Base-by-base conservation (phyloP, 2,797 vertebrate genomes). In the Dendrocincla fuliginosa region DNA sequence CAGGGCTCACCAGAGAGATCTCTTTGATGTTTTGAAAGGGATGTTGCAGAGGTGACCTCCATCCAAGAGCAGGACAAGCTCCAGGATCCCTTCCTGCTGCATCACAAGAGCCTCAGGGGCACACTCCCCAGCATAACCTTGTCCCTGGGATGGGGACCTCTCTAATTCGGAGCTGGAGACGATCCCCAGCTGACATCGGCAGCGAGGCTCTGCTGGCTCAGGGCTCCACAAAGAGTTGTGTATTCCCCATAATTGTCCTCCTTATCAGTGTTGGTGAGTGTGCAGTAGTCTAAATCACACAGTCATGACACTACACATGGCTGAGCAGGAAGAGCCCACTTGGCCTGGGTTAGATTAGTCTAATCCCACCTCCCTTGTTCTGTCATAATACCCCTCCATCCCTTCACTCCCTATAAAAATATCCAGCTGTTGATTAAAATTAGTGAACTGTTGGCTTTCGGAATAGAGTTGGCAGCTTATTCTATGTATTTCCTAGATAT, bases 351-450 rank as follows among this genome's bases (percentile, higher is more conserved):
- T 93, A 96, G 95, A 96, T 97, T 97, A 96, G 80, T 97, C 94
- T 97, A 97, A 97, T 97, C 96, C 96, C 95, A 96, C 95, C 95
- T 95, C 96, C 96, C 96, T 96, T 90, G 83, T 94, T 93, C 95
- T 97, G 96, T 97, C 96, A 97, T 94, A 97, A 97, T 96, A 95
- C 95, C 96, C 95, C 74, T 95, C 93, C 88, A 75, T 96, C 92
- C 93, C 91, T 95, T 97, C 96, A 96, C 96, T 96, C 91, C 88
- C 93, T 79, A 97, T 97, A 96, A 97, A 96, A 96, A 94, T 93
- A 97, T 96, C 96, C 96, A 97, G 96, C 96, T 97, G 96, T 91
- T 96, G 94, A 96, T 97, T 95, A 95, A 95, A 97, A 97, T 97
- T 97, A 95, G 96, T 96, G 95, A 95, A 93, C 93, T 96, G 91